Percentiles rank a stretch among this genome's conserved stretches.
phyloP scores from a whole-genome alignment of 2,797 vertebrate genomes.

The Danionella dracula region DNA sequence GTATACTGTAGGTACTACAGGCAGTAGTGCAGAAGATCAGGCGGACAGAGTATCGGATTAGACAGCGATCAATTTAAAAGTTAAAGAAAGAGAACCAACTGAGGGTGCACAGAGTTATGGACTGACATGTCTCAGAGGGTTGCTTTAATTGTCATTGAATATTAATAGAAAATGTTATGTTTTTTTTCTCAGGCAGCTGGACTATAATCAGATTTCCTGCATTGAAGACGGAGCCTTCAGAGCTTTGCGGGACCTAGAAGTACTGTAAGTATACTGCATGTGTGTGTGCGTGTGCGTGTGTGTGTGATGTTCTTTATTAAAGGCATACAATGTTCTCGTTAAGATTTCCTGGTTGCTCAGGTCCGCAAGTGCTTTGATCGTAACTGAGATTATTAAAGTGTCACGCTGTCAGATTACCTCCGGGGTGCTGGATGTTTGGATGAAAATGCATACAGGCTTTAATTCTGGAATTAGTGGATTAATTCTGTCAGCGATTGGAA shows the following conservation, averaged over 20 bases:
- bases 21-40: constrained; percentile 5
- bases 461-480: constrained; percentile 22
- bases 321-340: not conserved
- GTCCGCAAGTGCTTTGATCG: too few species aligned
- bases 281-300: not conserved
- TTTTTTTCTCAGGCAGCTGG: constrained; percentile 82
- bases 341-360: too few species aligned
- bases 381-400: not conserved
- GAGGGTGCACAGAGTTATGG: not conserved
- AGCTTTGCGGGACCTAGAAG: constrained; percentile 96
- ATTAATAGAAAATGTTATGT: constrained; percentile 5
- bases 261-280: constrained; percentile 84
- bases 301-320: constrained; percentile 9
- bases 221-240: constrained; percentile 96
- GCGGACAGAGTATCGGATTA: not conserved
- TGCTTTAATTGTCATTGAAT: not conserved
- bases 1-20: not conserved
- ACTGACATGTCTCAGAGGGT: not conserved
- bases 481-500: constrained; percentile 34
- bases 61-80: not conserved
- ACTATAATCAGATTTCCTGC: constrained; percentile 99
- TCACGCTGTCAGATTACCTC: not conserved
- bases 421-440: not conserved
- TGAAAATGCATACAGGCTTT: constrained; percentile 7
- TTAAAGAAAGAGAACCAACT: not conserved